These are phyloP conservation scores for Sinotaia quadrata DNA, from an alignment of 2,888 invertebrate species.

Conservation along the genomic window DNA sequence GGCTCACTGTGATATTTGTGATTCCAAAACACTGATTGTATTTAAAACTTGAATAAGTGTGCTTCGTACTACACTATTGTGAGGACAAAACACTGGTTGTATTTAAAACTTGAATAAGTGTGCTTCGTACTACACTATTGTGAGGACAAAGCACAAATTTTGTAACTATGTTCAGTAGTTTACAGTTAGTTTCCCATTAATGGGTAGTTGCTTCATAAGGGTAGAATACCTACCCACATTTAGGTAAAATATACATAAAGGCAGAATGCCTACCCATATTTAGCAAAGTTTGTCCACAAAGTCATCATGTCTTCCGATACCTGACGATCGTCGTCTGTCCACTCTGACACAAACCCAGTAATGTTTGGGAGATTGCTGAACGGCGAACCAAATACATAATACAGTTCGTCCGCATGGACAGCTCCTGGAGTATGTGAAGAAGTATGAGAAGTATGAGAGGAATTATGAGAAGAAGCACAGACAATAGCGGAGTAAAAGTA, in stretches of 20 bases:
- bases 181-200: no score
- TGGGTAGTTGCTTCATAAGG: no score
- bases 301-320: neutral
- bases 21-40: no score
- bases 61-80: no score
- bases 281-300: neutral
- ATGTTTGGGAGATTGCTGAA: neutral
- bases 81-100: no score
- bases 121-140: no score
- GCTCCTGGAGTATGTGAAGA: slow-evolving; percentile 5
- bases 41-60: no score
- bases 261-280: no score
- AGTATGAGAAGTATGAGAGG: neutral
- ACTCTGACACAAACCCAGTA: neutral
- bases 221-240: no score
- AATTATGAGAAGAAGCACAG: slow-evolving; percentile 10
- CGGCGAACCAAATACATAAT: neutral
- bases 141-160: neutral
- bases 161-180: neutral
- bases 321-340: neutral
- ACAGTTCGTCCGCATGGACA: neutral
- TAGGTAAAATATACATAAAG: no score
- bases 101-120: no score
- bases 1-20: no score
- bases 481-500: neutral